Base-by-base conservation (phyloP, 1,140 invertebrate genomes). In the Dreissena rostriformis region DNA sequence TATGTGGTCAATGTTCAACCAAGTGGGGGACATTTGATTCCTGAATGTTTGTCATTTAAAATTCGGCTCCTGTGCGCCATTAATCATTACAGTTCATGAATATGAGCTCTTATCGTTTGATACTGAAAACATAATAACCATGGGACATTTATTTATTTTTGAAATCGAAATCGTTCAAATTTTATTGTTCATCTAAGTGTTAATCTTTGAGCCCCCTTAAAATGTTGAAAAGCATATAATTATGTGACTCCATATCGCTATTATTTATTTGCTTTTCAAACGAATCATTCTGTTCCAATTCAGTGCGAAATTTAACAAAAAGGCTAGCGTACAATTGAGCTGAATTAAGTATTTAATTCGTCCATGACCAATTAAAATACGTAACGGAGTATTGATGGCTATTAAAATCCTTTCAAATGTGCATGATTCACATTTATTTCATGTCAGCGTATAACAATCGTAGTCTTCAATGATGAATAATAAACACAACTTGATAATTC, bases 341-440 rank as follows among this genome's bases (percentile, higher is more conserved):
- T n/a, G 17, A 73, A 65, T 75, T 73, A 22, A 26, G 51, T 66
- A 24, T 82, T 74, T 75, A 82, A 82, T 82, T 82, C 55, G 49
- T 75, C 22, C 14, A n/a, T 39, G 55, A 51, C 57, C 72, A 11
- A 66, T 68, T 39, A 29, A 57, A 39, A 24, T 63, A 74, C 49
- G 75, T 22, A 82, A 66, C 26, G 6, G 14, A 22, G n/a, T 82
- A 82, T 82, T 74, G 80, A 82, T 75, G 57, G 53, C 55, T 74
- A 75, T 75, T 82, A 82, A 74, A 73, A 74, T 66, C 80, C 26
- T 26, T 82, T 75, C 28, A 82, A 73, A 75, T 14, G 14, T 73
- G 53, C 52, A 67, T 82, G 72, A 75, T 75, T 68, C 72, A 71
- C 29, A 65, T 75, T 79, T 67, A 79, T 71, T 68, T 68, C 39